These are phyloP conservation scores for Pseudonaja textilis DNA, from an alignment of 2,113 vertebrate genomes.

Conservation along the genomic window DNA sequence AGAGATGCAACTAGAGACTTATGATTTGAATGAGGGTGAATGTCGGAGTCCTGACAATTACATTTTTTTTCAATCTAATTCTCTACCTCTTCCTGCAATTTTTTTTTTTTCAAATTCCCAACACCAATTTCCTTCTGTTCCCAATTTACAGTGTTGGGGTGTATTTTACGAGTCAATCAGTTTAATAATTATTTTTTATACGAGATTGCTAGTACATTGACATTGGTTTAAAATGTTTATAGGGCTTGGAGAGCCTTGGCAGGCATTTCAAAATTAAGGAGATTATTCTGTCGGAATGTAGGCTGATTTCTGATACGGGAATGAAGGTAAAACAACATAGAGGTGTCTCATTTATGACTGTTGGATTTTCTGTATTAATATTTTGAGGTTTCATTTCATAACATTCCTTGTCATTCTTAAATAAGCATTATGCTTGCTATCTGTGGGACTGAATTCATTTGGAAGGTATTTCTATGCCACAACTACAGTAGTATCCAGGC, in stretches of 20 bases:
- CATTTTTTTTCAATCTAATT: not conserved
- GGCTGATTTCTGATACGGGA: constrained; percentile 71
- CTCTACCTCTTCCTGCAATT: not conserved
- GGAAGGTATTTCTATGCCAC: no score
- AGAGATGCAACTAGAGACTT: no score
- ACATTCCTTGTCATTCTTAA: not conserved
- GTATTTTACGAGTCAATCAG: not conserved
- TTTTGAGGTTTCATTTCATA: not conserved
- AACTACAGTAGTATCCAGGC: no score
- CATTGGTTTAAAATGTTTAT: constrained; percentile 52
- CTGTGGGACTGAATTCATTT: not conserved
- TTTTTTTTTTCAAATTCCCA: not conserved
- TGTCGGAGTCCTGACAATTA: not conserved
- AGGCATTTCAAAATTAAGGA: constrained; percentile 66
- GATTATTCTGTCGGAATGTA: constrained; percentile 71
- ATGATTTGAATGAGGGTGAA: no score
- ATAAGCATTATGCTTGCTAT: not conserved
- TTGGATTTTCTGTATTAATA: not conserved
- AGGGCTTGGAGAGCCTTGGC: constrained; percentile 73
- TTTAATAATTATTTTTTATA: not conserved
- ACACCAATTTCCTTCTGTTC: not conserved
- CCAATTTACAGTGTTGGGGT: not conserved
- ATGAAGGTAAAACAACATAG: constrained; percentile 73
- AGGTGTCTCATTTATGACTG: not conserved
- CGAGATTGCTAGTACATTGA: not conserved